A percentile compares a stretch with the other conserved stretches of the same genome.
phyloP scores from a whole-genome alignment of 1,140 invertebrate species.

The Diorhabda carinulata region DNA sequence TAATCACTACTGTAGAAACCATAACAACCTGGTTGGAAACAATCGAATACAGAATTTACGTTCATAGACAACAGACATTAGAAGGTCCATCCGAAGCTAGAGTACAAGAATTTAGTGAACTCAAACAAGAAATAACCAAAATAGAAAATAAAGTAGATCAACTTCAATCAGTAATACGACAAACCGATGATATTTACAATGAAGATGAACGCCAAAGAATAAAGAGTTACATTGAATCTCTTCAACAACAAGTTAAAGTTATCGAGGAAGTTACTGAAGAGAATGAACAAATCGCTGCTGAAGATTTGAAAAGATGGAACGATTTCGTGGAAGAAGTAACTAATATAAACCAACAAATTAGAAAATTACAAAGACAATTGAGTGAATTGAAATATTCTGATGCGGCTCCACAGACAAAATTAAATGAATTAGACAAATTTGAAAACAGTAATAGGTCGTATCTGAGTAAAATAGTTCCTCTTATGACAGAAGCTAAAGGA shows the following conservation, averaged over 20 bases:
- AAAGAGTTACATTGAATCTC: constrained; percentile 49
- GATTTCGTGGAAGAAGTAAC: constrained; percentile 62
- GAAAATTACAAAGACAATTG: constrained; percentile 54
- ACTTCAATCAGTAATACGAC: constrained; percentile 46
- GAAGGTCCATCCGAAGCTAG: constrained; percentile 53
- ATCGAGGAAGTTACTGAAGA: constrained; percentile 60
- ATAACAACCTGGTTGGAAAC: constrained; percentile 78
- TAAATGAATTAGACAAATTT: constrained; percentile 62
- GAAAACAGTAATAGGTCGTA: constrained; percentile 57
- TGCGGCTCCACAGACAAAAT: constrained; percentile 56
- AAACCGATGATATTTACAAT: constrained; percentile 52
- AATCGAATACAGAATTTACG: constrained; percentile 73
- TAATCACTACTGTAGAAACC: constrained; percentile 71
- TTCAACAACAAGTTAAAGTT: constrained; percentile 55
- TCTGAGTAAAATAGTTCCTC: constrained; percentile 51
- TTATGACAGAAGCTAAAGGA: constrained; percentile 53
- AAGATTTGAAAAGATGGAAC: constrained; percentile 64
- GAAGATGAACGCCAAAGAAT: constrained; percentile 50
- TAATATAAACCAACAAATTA: constrained; percentile 52
- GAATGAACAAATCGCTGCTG: constrained; percentile 57
- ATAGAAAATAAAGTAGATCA: constrained; percentile 52
- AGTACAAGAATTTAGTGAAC: constrained; percentile 46
- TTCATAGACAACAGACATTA: constrained; percentile 56
- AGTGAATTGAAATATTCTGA: constrained; percentile 58
- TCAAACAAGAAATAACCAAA: constrained; percentile 54